phyloP scores from a whole-genome alignment of 2,888 invertebrate species.

The Apodemia hepburni region DNA sequence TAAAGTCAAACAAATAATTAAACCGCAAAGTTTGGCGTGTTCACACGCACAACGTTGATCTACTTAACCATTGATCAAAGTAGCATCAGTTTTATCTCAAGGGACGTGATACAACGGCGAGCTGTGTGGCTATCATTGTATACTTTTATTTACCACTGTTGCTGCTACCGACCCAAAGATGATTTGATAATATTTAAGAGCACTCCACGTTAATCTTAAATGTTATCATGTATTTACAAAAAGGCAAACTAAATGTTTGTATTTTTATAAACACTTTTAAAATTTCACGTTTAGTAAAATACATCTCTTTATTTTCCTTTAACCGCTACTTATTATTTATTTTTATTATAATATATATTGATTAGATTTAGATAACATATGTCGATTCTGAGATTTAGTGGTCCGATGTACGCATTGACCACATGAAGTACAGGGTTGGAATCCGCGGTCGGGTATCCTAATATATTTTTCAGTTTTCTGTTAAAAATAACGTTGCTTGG shows the following conservation, averaged over 20 bases:
- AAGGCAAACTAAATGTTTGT: background rate
- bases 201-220: too few species aligned
- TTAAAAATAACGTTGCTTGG: too few species aligned
- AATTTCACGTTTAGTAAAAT: too few species aligned
- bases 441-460: too few species aligned
- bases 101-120: constrained; percentile 53
- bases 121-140: constrained; percentile 30
- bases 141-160: constrained; percentile 12
- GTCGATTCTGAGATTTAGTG: too few species aligned
- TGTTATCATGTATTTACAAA: background rate
- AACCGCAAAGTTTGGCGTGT: background rate
- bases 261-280: background rate
- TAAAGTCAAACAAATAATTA: background rate
- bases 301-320: too few species aligned
- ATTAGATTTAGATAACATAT: too few species aligned
- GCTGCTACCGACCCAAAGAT: background rate
- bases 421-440: too few species aligned
- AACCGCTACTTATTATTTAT: too few species aligned
- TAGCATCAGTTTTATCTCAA: constrained; percentile 43
- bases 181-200: constrained; percentile 8
- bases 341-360: too few species aligned
- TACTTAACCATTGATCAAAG: background rate
- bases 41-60: background rate
- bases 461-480: too few species aligned
- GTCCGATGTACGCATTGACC: too few species aligned